Evolutionary conservation across 2,888 invertebrate genomes (phyloP), one percentile per base, ranked within the genome.

Genomic region (Drosophila cyrtoloma): DNA sequence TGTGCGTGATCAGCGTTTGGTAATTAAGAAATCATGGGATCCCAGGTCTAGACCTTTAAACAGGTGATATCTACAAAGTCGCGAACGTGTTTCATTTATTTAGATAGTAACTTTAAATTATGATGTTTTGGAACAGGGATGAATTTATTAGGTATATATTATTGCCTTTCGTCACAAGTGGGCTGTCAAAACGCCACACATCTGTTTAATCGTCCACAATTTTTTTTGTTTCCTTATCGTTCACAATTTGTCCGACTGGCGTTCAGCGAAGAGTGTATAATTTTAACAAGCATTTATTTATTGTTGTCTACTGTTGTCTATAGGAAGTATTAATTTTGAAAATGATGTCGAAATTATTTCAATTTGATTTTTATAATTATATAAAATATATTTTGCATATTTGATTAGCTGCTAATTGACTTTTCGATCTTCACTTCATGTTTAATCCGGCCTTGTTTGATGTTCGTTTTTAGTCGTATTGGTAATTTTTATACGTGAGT

Each of bases 21-120:
- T 98, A 80, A 97, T 97, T 12, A 99, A 98, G 93, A 98, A 98
- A 92, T 97, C 98, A 61, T 99, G 99, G 99, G 99, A 99, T 92
- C 95, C 99, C 60, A 99, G 99, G 0, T 93, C 99, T 26, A 98
- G 97, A 0, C 99, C 99, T 5, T 99, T 35, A 99, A 99, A 93
- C 99, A 98, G 94, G 97, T 93, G 73, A 2, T 51, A 5, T 2
- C 3, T n/a, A n/a, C 19, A 7, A 4, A 9, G 47, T 22, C 22
- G 97, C 50, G 98, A 98, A 77, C 98, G 98, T 65, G 92, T 96
- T 71, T 95, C 95, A 76, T 94, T 96, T 88, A 92, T 95, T 79
- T 93, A 91, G 86, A 67, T 65, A 66, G 55, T 63, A 71, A 66
- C 69, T 44, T 60, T 60, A 37, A 52, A 56, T 64, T 76, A 72